Base-by-base conservation (phyloP, 2,797 vertebrate genomes). In the Cynodonichthys magdalenae region DNA sequence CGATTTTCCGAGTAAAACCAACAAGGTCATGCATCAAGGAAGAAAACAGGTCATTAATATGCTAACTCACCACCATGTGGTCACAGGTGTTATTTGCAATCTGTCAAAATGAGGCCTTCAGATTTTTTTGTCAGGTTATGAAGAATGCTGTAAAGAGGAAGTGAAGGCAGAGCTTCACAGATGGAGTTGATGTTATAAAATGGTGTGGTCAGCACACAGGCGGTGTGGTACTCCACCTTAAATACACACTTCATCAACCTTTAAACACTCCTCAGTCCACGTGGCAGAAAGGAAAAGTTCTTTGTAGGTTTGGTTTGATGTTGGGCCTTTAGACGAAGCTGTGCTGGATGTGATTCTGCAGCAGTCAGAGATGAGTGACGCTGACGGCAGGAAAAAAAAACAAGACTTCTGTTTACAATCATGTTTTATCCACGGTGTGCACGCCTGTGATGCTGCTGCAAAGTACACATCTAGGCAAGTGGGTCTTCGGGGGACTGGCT, bases 381-480 rank as follows among this genome's bases (percentile, higher is more conserved):
- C 68, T 29, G 78, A 75, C 60, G 19, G 76, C n/a, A 9, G 42
- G 3, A 10, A 46, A 74, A 50, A 59, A 45, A 15, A 31, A 61
- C 24, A 24, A n/a, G 69, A 60, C 71, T 63, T 59, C 58, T 62
- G 70, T 63, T 61, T 74, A 49, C 69, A 65, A 60, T 47, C 42
- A 31, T 61, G 59, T 63, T 11, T 44, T 56, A 61, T 53, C 45
- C 44, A 12, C 7, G 6, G 39, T 64, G 60, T 66, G 68, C 60
- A 7, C 48, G 60, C 47, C 56, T 80, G 50, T 59, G 60, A 49
- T 34, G 48, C 12, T 48, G 28, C 50, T 18, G 42, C 46, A 55
- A 52, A 59, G 24, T 71, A 80, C 79, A 77, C 71, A 81, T 83
- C 81, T 83, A 15, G 36, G 58, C 42, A 3, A 29, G 47, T 45